phyloP scores from a whole-genome alignment of 2,888 invertebrate genomes.

The Horisme vitalbata region DNA sequence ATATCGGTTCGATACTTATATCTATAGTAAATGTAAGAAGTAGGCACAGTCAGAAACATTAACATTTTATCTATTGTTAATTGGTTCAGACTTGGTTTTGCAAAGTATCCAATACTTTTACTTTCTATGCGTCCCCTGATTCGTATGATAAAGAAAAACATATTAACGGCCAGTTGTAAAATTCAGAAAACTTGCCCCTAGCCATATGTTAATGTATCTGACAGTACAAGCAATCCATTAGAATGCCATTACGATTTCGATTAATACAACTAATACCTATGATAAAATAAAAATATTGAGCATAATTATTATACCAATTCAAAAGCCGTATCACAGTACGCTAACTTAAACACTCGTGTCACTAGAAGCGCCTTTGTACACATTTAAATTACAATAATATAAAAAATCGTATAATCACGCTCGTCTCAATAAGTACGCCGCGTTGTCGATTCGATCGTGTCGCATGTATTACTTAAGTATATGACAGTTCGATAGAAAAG shows the following conservation, averaged over 20 bases:
- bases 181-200: neutral
- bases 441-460: too few species aligned
- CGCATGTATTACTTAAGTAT: too few species aligned
- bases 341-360: constrained; percentile 65
- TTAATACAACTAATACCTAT: constrained; percentile 48
- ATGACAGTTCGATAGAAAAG: neutral
- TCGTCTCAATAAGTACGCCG: constrained; percentile 12
- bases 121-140: too few species aligned
- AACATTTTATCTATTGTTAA: too few species aligned
- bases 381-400: constrained; percentile 20
- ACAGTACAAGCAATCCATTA: constrained; percentile 37
- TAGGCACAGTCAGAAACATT: too few species aligned
- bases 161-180: neutral
- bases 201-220: neutral
- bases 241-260: constrained; percentile 49
- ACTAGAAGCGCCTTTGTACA: constrained; percentile 39
- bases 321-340: constrained; percentile 79
- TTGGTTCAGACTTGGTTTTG: too few species aligned
- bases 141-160: too few species aligned
- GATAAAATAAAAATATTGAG: constrained; percentile 65
- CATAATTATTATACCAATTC: constrained; percentile 58
- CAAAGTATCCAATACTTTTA: too few species aligned
- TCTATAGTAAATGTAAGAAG: too few species aligned
- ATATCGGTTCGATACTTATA: too few species aligned
- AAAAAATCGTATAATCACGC: too few species aligned